A percentile compares a stretch with the other conserved stretches of the same genome.
These are phyloP conservation scores for Gorsachius goisagi DNA, from an alignment of 2,113 vertebrate species.

Conservation along the genomic window DNA sequence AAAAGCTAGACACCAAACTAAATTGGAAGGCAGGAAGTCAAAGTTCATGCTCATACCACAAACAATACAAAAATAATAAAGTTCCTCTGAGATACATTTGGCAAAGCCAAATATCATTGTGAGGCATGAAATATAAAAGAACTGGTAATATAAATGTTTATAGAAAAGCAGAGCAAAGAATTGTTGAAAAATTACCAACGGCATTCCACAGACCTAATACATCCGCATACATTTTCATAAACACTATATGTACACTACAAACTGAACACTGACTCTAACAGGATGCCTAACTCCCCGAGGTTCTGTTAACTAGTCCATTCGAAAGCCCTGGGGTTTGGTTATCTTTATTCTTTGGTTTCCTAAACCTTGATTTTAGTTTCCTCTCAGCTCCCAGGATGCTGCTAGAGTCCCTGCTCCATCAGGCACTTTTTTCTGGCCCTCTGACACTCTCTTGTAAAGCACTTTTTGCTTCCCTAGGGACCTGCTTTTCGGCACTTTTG, in stretches of 20 bases:
- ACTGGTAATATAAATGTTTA: conserved; percentile 56
- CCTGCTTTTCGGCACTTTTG: neutral
- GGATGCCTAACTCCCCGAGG: neutral
- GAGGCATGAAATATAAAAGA: conserved; percentile 42
- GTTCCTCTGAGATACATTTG: conserved; percentile 71
- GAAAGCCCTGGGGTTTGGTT: neutral
- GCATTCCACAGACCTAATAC: neutral
- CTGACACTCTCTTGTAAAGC: neutral
- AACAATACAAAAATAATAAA: conserved; percentile 75
- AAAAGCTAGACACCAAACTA: conserved; percentile 69
- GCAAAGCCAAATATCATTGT: conserved; percentile 38
- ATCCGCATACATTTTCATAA: conserved; percentile 6
- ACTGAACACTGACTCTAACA: neutral
- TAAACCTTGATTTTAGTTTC: neutral
- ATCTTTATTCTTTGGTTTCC: neutral
- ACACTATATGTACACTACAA: neutral
- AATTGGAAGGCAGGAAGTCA: conserved; percentile 81
- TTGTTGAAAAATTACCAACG: neutral
- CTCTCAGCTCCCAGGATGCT: neutral
- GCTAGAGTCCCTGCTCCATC: neutral
- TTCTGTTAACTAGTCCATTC: neutral
- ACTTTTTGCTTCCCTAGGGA: neutral
- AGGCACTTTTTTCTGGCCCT: neutral
- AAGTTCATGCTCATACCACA: conserved; percentile 72
- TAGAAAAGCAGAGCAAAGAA: neutral